Conservation (phyloP, 2,113 vertebrate species). For the Psittacula cyanocephala region DNA sequence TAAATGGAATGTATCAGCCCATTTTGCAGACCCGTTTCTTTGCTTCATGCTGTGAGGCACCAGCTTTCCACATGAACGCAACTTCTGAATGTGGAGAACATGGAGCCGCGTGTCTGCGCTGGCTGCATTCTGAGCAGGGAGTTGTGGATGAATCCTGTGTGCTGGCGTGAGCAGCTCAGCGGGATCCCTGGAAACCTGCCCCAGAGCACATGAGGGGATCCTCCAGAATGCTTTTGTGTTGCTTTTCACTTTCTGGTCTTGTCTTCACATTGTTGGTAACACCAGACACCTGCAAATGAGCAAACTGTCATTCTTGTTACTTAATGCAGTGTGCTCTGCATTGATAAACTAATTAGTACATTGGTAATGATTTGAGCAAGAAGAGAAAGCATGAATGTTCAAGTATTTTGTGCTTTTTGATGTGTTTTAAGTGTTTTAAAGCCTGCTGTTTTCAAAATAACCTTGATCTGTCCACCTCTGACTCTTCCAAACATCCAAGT, state of each 20-base stretch:
- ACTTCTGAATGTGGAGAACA: background rate
- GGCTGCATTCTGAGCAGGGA: background rate
- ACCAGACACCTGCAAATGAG: background rate
- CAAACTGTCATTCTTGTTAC: background rate
- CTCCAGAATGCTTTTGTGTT: background rate
- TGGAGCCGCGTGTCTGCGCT: background rate
- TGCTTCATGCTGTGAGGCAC: background rate
- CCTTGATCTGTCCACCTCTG: background rate
- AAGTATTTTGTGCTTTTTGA: background rate
- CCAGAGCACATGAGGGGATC: background rate
- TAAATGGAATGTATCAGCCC: background rate
- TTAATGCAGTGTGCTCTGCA: background rate
- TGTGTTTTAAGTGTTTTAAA: background rate
- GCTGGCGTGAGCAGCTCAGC: accelerated
- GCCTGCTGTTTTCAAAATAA: background rate
- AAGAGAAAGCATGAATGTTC: background rate
- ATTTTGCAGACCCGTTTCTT: background rate
- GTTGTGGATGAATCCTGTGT: background rate
- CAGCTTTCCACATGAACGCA: background rate
- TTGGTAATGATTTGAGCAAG: background rate
- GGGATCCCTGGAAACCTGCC: background rate
- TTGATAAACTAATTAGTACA: background rate
- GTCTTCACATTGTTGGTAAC: background rate
- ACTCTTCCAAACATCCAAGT: too few relatives aligned
- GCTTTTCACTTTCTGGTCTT: background rate